Evolutionary conservation across 2,888 invertebrate genomes (phyloP).

Genomic region (Oasisia sp.): DNA sequence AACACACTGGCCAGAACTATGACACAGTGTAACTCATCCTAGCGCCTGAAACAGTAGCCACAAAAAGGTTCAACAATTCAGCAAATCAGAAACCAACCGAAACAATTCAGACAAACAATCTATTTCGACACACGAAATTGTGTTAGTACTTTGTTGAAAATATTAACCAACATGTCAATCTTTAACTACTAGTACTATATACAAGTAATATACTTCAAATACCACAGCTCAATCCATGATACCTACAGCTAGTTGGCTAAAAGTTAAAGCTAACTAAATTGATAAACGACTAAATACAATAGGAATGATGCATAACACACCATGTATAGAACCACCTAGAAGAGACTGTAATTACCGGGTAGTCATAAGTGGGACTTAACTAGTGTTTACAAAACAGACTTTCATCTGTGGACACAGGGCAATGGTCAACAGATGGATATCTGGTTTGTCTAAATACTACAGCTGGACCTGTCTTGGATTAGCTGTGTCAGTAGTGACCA

Average conservation of each 20-base stretch:
- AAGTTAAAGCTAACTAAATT: not conserved
- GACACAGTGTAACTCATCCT: not conserved
- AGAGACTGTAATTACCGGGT: not conserved
- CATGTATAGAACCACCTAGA: not conserved
- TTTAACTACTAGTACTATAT: not conserved
- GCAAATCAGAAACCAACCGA: not conserved
- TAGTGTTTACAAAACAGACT: not conserved
- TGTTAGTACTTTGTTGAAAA: not conserved
- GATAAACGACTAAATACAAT: not conserved
- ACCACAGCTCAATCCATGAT: not conserved
- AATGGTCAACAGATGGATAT: not conserved
- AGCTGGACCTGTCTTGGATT: not conserved
- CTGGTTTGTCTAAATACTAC: not conserved
- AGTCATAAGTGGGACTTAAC: not conserved
- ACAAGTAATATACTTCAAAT: not conserved
- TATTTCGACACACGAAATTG: not conserved
- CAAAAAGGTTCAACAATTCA: not conserved
- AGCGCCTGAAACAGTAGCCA: not conserved
- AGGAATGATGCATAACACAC: not conserved
- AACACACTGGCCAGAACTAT: not conserved
- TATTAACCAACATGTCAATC: not conserved
- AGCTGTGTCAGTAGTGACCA: too few relatives aligned
- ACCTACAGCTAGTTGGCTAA: not conserved
- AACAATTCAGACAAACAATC: not conserved
- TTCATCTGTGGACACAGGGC: not conserved